These are phyloP conservation scores for Cephus cinctus DNA, from an alignment of 1,140 invertebrate genomes.

Conservation along the genomic window DNA sequence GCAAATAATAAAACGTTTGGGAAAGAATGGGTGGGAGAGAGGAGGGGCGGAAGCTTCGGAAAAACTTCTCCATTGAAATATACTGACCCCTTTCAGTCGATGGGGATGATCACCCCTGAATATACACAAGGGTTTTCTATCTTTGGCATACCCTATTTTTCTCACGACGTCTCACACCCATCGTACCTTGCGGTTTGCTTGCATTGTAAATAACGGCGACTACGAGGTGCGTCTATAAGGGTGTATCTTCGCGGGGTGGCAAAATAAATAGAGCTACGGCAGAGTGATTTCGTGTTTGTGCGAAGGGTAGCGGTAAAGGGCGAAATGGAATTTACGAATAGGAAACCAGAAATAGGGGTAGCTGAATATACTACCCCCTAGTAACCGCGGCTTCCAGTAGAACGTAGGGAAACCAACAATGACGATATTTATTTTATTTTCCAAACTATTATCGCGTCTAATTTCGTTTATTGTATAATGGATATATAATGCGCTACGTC, in stretches of 20 bases:
- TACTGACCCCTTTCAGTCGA: not conserved
- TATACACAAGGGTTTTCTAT: slow-evolving; percentile 2
- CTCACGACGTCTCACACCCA: not conserved
- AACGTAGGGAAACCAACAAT: too few species aligned
- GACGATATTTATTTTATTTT: too few species aligned
- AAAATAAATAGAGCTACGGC: slow-evolving; percentile 15
- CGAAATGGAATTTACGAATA: too few species aligned
- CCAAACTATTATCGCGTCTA: too few species aligned
- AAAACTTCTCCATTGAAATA: not conserved
- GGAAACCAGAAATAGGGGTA: too few species aligned
- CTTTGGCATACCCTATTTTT: not conserved
- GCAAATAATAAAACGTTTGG: too few species aligned
- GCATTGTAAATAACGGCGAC: slow-evolving; percentile 14
- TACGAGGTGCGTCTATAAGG: slow-evolving; percentile 7
- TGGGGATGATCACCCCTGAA: not conserved
- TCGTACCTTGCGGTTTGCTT: not conserved
- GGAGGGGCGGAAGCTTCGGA: not conserved
- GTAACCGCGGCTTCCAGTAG: too few species aligned
- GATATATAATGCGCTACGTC: too few species aligned
- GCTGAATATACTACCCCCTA: too few species aligned
- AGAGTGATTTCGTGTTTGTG: slow-evolving; percentile 19
- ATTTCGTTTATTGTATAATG: too few species aligned
- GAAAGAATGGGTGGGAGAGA: not conserved
- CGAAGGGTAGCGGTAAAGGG: too few species aligned
- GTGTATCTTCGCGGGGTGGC: slow-evolving; percentile 5